These are phyloP conservation scores for Tiphia femorata DNA, from an alignment of 2,888 invertebrate species.

Conservation along the genomic window DNA sequence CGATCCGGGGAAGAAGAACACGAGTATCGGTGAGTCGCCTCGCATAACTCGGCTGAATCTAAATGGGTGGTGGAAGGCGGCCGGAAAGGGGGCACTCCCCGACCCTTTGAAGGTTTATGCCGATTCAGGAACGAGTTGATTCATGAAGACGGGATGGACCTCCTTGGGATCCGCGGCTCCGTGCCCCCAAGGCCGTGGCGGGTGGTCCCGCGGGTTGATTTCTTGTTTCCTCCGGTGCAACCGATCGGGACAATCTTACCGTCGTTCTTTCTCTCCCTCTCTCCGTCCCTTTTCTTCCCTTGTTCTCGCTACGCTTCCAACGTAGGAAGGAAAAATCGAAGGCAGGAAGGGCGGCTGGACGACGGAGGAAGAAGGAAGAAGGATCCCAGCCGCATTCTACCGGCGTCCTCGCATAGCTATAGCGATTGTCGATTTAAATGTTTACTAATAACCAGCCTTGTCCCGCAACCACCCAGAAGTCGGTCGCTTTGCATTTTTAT, in stretches of 20 bases:
- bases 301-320: background rate
- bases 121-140: constrained; percentile 67
- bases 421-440: constrained; percentile 69
- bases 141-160: constrained; percentile 69
- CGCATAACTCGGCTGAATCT: constrained; percentile 54
- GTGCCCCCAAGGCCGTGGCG: constrained; percentile 63
- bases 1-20: constrained; percentile 6
- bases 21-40: constrained; percentile 18
- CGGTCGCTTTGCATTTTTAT: constrained; percentile 68
- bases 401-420: constrained; percentile 44
- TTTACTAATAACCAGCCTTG: constrained; percentile 69
- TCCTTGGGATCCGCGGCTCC: constrained; percentile 65
- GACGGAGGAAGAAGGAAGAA: constrained; percentile 12
- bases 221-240: constrained; percentile 65
- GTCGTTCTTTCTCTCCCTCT: background rate
- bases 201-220: constrained; percentile 68
- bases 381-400: constrained; percentile 46
- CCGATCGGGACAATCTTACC: constrained; percentile 32
- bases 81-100: constrained; percentile 27
- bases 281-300: background rate
- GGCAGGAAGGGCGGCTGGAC: background rate
- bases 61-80: constrained; percentile 18
- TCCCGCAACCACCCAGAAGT: constrained; percentile 69
- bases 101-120: constrained; percentile 63
- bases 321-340: constrained; percentile 26